A percentile compares a stretch with the other conserved stretches of the same genome.
phyloP scores from a whole-genome alignment of 2,888 invertebrate genomes.

The Osmoderma eremita region DNA sequence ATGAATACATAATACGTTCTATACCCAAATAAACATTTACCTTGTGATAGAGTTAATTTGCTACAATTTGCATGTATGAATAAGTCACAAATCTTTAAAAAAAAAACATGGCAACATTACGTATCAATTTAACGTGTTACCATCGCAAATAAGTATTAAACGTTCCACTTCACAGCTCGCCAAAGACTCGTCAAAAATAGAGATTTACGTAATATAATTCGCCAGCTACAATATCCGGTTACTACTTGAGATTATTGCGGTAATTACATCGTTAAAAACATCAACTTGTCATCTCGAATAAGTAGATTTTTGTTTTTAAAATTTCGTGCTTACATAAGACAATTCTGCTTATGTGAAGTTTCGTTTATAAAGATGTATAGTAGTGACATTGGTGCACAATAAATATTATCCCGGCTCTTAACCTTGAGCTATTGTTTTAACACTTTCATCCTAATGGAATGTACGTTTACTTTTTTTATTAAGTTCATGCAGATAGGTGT shows the following conservation, averaged over 20 bases:
- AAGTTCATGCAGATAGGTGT: no score
- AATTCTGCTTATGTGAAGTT: background rate
- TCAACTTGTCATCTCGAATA: background rate
- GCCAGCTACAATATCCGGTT: background rate
- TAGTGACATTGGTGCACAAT: background rate
- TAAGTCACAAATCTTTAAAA: no score
- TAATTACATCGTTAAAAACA: background rate
- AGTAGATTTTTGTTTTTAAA: background rate
- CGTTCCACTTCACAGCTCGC: background rate
- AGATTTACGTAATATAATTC: slow-evolving; percentile 9
- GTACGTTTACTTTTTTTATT: background rate
- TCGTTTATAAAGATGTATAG: background rate
- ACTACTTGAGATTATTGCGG: background rate
- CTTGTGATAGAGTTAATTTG: no score
- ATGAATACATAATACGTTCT: no score
- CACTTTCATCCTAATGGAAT: slow-evolving; percentile 1
- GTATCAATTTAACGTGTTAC: no score
- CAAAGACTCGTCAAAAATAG: slow-evolving; percentile 3
- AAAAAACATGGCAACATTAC: no score
- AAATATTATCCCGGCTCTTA: background rate
- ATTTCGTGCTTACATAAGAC: background rate
- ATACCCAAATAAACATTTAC: no score
- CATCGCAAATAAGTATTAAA: no score
- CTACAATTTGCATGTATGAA: no score
- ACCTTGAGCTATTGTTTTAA: slow-evolving; percentile 16